Conservation (phyloP, 2,113 vertebrate genomes). For the Nycticorax nycticorax region DNA sequence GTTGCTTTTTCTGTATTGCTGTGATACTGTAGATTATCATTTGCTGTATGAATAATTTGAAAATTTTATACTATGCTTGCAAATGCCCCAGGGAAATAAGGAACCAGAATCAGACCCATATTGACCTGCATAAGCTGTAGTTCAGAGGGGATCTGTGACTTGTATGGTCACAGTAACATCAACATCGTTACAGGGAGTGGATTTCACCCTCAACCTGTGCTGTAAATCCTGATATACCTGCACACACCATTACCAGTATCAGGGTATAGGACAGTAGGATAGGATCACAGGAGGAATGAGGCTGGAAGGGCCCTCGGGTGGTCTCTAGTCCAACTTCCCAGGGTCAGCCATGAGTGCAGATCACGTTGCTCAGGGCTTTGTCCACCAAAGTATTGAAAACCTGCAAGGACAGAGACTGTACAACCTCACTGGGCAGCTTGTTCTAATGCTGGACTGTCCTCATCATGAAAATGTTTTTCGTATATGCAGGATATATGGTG, state of each 20-base stretch:
- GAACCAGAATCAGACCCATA: background rate
- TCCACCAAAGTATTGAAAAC: background rate
- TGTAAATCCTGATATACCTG: background rate
- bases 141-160: background rate
- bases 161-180: background rate
- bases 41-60: background rate
- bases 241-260: background rate
- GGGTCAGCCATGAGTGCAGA: background rate
- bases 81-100: background rate
- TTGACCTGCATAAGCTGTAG: background rate
- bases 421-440: background rate
- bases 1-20: background rate
- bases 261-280: background rate
- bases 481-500: background rate
- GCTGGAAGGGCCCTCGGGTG: background rate
- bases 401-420: background rate
- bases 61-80: background rate
- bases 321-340: background rate
- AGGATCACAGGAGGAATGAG: background rate
- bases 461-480: background rate
- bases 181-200: background rate
- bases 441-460: background rate
- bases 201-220: background rate
- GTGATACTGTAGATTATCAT: background rate
- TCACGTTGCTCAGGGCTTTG: background rate